Evolutionary conservation across 2,888 invertebrate species (phyloP), one percentile per base, ranked within the genome.

Genomic region (Leucozona laternaria): DNA sequence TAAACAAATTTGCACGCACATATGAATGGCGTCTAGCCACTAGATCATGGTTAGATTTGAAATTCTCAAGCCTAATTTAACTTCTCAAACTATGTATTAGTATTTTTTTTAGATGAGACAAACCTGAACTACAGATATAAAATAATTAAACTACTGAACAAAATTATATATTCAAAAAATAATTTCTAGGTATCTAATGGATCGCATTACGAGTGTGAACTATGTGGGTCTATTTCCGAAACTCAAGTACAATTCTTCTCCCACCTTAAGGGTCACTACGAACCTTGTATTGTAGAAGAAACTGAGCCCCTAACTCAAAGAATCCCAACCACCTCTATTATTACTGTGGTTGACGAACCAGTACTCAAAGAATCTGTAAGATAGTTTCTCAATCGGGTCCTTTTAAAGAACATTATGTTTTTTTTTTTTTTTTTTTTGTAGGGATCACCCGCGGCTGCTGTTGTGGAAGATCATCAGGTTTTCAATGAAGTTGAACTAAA

Each of bases 161-260:
- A 20, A 48, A 11, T 20, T n/a, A 22, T 13, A n/a, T 11, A 25
- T 62, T 43, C 1, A 13, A 20, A 43, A 34, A n/a, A 0, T 15
- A 6, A 43, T 25, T 64, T 75, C 4, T 31, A 86, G 86, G 50
- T 79, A n/a, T 53, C 82, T 0, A 82, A 58, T 34, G 82, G 70
- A 2, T 43, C 78, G 4, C 90, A 90, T 20, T 92, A 91, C 77
- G 90, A 90, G 53, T 97, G 97, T 90, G 96, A 97, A 92, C 91
- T 97, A 15, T 98, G 97, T 91, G 95, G 95, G n/a, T 95, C 94
- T 87, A 94, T 94, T 88, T 96, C 96, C 90, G 94, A 94, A 37
- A 95, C 96, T 84, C 97, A 98, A 91, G 92, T 97, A 20, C 95
- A 95, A 90, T 97, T 97, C 93, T 97, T 96, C 92, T 96, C 96